A percentile compares a stretch with the other conserved stretches of the same genome.
Evolutionary conservation across 2,888 invertebrate genomes (phyloP).

Genomic region (Sialis lutaria): DNA sequence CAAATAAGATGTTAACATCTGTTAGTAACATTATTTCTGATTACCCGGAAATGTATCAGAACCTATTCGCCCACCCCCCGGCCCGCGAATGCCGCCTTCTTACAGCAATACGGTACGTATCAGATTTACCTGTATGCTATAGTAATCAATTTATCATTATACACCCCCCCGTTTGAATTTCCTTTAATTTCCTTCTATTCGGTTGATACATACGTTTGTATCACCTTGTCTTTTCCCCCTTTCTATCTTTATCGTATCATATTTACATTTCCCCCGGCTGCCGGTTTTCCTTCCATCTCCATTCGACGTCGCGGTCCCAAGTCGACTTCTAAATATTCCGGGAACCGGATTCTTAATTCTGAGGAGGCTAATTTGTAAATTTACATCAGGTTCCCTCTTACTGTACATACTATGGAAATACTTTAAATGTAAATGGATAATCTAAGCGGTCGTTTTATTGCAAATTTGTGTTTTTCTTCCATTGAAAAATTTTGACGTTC

Average conservation of each 20-base stretch:
- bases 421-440: too few species aligned
- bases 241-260: conserved; percentile 4
- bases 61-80: too few species aligned
- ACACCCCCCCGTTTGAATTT: conserved; percentile 19
- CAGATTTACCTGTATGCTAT: conserved; percentile 5
- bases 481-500: too few species aligned
- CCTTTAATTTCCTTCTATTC: conserved; percentile 16
- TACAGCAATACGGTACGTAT: background rate
- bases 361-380: background rate
- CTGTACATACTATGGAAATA: too few species aligned
- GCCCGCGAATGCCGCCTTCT: too few species aligned
- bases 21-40: too few species aligned
- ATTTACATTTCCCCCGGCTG: conserved; percentile 4
- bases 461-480: too few species aligned
- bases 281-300: background rate
- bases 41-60: too few species aligned
- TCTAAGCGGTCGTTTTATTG: too few species aligned
- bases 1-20: too few species aligned
- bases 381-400: too few species aligned
- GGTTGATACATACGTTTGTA: conserved; percentile 2
- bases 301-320: background rate
- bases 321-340: background rate
- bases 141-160: conserved; percentile 19
- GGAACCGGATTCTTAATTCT: background rate
- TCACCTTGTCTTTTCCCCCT: conserved; percentile 2